These are phyloP conservation scores for Celastrina argiolus DNA, from an alignment of 2,888 invertebrate genomes.

Conservation along the genomic window DNA sequence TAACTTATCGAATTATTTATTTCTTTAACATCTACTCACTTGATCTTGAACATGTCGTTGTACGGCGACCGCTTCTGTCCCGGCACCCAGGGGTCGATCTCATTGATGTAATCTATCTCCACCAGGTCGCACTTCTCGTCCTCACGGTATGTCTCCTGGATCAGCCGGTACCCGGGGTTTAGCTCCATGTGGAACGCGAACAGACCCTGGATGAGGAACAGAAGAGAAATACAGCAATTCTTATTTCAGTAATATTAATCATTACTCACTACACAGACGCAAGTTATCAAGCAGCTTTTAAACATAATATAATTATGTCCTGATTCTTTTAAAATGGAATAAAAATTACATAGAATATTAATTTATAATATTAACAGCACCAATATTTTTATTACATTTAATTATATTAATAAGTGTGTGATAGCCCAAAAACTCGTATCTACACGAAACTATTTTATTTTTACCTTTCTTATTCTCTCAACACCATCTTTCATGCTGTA, in stretches of 20 bases:
- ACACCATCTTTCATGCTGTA: conserved; percentile 68
- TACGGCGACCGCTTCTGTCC: conserved; percentile 73
- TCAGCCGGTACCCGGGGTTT: conserved; percentile 75
- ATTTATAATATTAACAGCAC: too few relatives aligned
- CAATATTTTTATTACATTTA: too few relatives aligned
- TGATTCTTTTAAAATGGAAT: too few relatives aligned
- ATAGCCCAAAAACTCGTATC: too few relatives aligned
- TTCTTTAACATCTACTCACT: conserved; percentile 56
- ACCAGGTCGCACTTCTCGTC: conserved; percentile 80
- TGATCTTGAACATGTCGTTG: conserved; percentile 74
- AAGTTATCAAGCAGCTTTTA: too few relatives aligned
- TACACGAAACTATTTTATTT: conserved; percentile 1
- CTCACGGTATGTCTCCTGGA: conserved; percentile 78
- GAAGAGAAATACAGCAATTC: too few relatives aligned
- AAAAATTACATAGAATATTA: too few relatives aligned
- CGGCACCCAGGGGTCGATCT: conserved; percentile 74
- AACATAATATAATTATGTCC: too few relatives aligned
- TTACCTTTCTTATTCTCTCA: conserved; percentile 57
- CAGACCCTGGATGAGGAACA: conserved; percentile 68
- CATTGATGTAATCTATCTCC: conserved; percentile 75
- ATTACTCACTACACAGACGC: too few relatives aligned
- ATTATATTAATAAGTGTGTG: too few relatives aligned
- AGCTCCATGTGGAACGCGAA: conserved; percentile 79
- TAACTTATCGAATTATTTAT: too few relatives aligned
- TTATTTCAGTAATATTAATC: too few relatives aligned